Evolutionary conservation across 1,140 invertebrate species (phyloP).

Genomic region (Bombus consobrinus): DNA sequence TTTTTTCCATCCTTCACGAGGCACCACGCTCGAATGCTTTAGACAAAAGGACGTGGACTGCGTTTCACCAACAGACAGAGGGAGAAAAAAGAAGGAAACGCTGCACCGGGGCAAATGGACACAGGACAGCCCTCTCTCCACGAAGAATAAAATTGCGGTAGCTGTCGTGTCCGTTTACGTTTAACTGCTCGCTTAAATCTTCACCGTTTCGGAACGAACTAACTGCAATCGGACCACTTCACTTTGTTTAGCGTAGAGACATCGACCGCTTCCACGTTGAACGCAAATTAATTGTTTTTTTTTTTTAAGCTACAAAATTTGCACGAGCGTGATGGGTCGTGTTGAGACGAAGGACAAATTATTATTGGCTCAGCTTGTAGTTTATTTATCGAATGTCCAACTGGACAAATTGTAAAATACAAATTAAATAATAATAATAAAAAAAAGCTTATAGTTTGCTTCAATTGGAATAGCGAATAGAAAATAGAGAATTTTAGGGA

Average conservation of each 20-base stretch:
- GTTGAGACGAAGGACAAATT: neutral
- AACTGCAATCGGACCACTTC: neutral
- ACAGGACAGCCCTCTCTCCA: neutral
- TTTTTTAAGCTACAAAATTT: no score
- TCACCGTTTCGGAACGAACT: neutral
- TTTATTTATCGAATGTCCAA: no score
- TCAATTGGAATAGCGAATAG: neutral
- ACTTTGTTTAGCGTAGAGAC: neutral
- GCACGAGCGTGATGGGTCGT: no score
- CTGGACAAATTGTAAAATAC: no score
- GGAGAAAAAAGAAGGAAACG: neutral
- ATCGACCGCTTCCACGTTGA: neutral
- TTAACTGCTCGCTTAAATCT: conserved; percentile 32
- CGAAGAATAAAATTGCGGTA: conserved; percentile 34
- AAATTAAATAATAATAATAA: no score
- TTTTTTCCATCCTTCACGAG: conserved; percentile 30
- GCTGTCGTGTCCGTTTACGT: conserved; percentile 52
- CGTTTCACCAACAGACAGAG: neutral
- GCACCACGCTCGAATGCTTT: conserved; percentile 46
- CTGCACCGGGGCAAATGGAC: conserved; percentile 31
- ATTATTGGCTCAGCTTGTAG: no score
- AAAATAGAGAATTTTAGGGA: neutral
- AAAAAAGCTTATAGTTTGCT: no score
- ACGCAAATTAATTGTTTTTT: neutral
- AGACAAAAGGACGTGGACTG: conserved; percentile 56